Percentiles rank a stretch among this genome's conserved stretches.
phyloP scores from a whole-genome alignment of 2,888 invertebrate species.

The Octonoba sinensis region DNA sequence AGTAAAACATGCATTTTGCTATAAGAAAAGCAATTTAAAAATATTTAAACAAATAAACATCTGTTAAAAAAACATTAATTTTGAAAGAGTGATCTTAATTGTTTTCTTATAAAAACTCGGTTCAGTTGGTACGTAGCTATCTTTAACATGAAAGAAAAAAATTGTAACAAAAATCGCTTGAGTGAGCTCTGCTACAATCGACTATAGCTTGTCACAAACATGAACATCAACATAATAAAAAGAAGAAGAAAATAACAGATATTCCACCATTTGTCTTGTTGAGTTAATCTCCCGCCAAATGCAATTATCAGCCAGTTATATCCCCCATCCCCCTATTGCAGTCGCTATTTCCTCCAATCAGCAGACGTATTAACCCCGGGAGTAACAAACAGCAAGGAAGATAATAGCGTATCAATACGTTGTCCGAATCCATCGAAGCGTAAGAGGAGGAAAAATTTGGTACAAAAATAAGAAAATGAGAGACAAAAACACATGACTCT shows the following conservation, averaged over 20 bases:
- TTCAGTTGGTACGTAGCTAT: too few relatives aligned
- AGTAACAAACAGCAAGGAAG: constrained; percentile 1
- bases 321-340: neutral
- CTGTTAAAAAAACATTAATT: too few relatives aligned
- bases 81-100: too few relatives aligned
- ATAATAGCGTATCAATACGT: constrained; percentile 22
- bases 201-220: constrained; percentile 3
- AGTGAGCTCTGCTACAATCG: constrained; percentile 10
- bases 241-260: constrained; percentile 3
- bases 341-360: constrained; percentile 11
- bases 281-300: constrained; percentile 20
- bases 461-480: neutral
- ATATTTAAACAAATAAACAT: too few relatives aligned
- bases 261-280: constrained; percentile 11
- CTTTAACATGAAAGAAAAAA: too few relatives aligned
- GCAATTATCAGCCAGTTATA: constrained; percentile 21
- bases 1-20: too few relatives aligned
- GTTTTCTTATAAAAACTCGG: too few relatives aligned
- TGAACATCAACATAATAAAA: constrained; percentile 5
- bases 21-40: too few relatives aligned
- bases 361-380: constrained; percentile 6
- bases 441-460: neutral
- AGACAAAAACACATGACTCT: constrained; percentile 2
- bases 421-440: constrained; percentile 4
- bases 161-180: neutral